Evolutionary conservation across 2,797 vertebrate genomes (phyloP).

Genomic region (Gorsachius magnificus): DNA sequence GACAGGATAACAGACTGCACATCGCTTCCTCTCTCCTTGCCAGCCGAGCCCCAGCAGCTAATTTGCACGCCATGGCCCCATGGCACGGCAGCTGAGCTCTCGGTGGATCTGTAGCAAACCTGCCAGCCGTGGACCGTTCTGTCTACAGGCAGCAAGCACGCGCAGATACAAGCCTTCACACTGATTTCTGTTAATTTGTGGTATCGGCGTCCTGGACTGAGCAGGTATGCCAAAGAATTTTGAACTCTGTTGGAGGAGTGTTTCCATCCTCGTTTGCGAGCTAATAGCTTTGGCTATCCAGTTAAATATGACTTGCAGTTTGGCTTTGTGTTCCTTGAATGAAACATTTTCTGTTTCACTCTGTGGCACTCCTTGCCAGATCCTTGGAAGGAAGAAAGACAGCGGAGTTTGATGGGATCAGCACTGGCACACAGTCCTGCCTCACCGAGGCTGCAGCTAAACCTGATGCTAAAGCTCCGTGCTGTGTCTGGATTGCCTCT

Average conservation of each 20-base stretch:
- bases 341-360: background rate
- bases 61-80: background rate
- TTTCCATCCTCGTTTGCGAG: background rate
- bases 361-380: background rate
- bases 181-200: background rate
- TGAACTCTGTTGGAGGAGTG: background rate
- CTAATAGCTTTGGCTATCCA: background rate
- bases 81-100: slow-evolving; percentile 47
- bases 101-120: background rate
- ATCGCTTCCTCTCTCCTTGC: background rate
- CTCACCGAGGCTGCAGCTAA: background rate
- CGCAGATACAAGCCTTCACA: background rate
- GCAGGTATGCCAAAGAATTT: background rate
- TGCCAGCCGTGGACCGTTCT: background rate
- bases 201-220: background rate
- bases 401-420: background rate
- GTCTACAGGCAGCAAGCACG: background rate
- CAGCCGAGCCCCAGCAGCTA: slow-evolving; percentile 4
- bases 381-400: background rate
- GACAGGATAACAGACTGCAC: slow-evolving; percentile 25
- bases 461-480: background rate
- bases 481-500: background rate
- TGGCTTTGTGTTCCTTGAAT: background rate
- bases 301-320: background rate
- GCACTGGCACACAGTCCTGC: background rate